Evolutionary conservation across 1,140 invertebrate genomes (phyloP).

Genomic region (Drosophila ironensis): DNA sequence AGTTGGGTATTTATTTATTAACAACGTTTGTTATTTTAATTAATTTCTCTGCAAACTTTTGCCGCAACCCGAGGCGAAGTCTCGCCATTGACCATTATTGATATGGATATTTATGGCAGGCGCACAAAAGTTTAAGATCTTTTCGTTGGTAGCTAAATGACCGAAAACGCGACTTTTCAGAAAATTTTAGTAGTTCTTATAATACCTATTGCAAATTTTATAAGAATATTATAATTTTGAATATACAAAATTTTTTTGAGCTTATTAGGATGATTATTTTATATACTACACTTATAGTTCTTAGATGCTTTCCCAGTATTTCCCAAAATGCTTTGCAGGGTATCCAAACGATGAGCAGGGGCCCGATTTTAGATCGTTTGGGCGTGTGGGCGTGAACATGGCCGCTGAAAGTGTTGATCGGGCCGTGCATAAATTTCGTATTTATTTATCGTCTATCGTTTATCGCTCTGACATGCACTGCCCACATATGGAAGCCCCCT

Average conservation of each 20-base stretch:
- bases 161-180: background rate
- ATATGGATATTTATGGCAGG: slow-evolving; percentile 33
- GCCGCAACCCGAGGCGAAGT: slow-evolving; percentile 23
- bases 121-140: background rate
- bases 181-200: background rate
- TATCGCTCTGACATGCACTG: slow-evolving; percentile 50
- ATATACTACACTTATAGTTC: no score
- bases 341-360: slow-evolving; percentile 20
- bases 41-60: slow-evolving; percentile 55
- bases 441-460: slow-evolving; percentile 63
- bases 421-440: slow-evolving; percentile 62
- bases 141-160: slow-evolving; percentile 18
- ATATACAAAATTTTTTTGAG: background rate
- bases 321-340: no score
- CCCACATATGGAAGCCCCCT: slow-evolving; percentile 30
- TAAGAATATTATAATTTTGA: background rate
- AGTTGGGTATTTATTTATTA: slow-evolving; percentile 61
- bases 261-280: background rate
- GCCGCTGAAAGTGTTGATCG: slow-evolving; percentile 67
- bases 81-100: slow-evolving; percentile 12
- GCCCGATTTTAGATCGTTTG: slow-evolving; percentile 1
- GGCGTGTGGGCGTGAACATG: slow-evolving; percentile 69
- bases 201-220: background rate
- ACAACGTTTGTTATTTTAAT: slow-evolving; percentile 74
- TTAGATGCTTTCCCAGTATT: no score